These are phyloP conservation scores for Cavia porcellus DNA, from an alignment of 2,113 vertebrate genomes.

Conservation along the genomic window DNA sequence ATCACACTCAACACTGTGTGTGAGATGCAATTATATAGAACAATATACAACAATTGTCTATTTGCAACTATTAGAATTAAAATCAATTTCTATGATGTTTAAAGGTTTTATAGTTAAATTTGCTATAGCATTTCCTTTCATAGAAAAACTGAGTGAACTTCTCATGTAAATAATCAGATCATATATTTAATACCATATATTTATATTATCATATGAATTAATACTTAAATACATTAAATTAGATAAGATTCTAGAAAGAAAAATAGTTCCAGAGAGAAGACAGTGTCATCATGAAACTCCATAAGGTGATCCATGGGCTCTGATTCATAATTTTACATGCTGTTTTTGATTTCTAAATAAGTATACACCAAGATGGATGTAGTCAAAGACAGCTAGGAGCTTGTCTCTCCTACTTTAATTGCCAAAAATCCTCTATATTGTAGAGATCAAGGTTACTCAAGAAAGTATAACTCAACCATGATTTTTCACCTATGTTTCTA, in stretches of 20 bases:
- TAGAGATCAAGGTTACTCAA: not conserved
- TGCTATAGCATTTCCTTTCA: not conserved
- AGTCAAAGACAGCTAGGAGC: not conserved
- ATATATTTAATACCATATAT: not conserved
- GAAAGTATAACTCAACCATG: not conserved
- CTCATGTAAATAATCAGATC: not conserved
- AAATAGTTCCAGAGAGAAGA: not conserved
- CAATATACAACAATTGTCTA: not conserved
- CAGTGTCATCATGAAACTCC: not conserved
- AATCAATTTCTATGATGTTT: not conserved
- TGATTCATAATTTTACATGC: not conserved
- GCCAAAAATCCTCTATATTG: too few species aligned
- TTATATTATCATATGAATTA: not conserved
- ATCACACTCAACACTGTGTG: not conserved
- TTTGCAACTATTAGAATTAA: not conserved
- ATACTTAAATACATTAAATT: not conserved
- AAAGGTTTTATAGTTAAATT: not conserved
- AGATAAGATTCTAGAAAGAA: not conserved
- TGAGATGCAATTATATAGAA: not conserved
- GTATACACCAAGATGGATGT: not conserved
- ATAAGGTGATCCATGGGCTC: not conserved
- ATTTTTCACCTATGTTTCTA: not conserved
- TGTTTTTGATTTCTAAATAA: not conserved
- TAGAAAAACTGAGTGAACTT: not conserved
- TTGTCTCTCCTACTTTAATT: not conserved